Base-by-base conservation (phyloP, 2,797 vertebrate species). In the Poecilia wingei region DNA sequence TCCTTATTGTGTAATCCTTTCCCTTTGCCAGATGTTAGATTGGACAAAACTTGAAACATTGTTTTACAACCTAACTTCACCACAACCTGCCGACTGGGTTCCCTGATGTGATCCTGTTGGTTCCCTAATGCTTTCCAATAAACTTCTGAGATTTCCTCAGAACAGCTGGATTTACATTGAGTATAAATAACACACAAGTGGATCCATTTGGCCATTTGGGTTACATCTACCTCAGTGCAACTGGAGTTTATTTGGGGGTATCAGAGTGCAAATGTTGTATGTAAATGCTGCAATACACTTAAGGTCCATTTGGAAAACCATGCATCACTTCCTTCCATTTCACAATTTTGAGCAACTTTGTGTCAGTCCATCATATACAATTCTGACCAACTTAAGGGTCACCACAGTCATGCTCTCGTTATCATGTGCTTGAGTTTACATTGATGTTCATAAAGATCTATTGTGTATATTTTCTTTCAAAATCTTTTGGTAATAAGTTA, bases 361-460 rank as follows among this genome's bases (percentile, higher is more conserved):
- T 61, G n/a, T 28, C n/a, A 57, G 25, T 28, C 1, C 10, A 57
- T 57, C 22, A 25, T 53, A 22, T 53, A 53, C 9, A 53, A 53
- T 57, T 13, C n/a, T 28, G n/a, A 13, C 55, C 28, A 57, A 31
- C 4, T 31, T 16, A 61, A 28, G 28, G 57, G 28, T 59, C 13
- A 31, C 55, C 55, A 31, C n/a, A 59, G 31, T 31, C 57, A 61
- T 61, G 31, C 14, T 73, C 22, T n/a, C 14, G 41, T 47, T 76
- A 28, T 47, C 12, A 1, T 51, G 16, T 25, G 20, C 77, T 75
- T 76, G 41, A 79, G 74, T 81, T 71, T 72, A 72, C 49, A 78
- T 84, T 75, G 61, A 55, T 73, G 77, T 80, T 82, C 20, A 49
- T 25, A 68, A 36, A 47, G 14, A 74, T 82, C 80, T 76, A 69